These are phyloP conservation scores for Gila robusta DNA, from an alignment of 2,797 vertebrate genomes.

Conservation along the genomic window DNA sequence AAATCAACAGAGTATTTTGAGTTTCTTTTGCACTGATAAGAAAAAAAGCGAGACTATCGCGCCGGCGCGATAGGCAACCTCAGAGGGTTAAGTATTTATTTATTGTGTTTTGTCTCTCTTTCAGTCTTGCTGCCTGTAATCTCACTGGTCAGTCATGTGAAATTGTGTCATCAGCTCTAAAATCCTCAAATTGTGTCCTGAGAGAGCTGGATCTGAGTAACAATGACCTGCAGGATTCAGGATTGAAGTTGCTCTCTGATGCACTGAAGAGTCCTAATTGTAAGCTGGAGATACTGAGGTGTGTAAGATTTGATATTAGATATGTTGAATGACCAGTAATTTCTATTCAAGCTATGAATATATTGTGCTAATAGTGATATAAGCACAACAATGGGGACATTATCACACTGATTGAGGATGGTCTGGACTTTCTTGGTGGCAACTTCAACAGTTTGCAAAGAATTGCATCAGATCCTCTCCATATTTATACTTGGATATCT, in stretches of 20 bases:
- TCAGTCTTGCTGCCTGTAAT: background rate
- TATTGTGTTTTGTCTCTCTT: background rate
- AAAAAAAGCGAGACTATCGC: too few relatives aligned
- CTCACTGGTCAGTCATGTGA: background rate
- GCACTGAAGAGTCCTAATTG: background rate
- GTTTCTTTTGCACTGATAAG: too few relatives aligned
- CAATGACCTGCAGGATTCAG: background rate
- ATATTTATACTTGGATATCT: too few relatives aligned
- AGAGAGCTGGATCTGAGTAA: background rate
- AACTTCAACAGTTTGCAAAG: too few relatives aligned
- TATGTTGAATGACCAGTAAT: background rate
- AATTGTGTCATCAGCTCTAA: background rate
- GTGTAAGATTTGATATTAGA: background rate
- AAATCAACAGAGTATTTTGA: too few relatives aligned
- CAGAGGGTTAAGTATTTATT: background rate
- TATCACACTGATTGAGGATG: too few relatives aligned
- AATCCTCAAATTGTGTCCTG: background rate
- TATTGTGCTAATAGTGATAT: too few relatives aligned
- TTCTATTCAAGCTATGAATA: background rate
- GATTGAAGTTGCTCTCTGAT: background rate
- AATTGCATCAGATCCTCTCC: too few relatives aligned
- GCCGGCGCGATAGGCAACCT: too few relatives aligned
- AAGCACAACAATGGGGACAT: too few relatives aligned
- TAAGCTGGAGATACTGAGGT: background rate
- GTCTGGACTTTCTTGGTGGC: too few relatives aligned